These are phyloP conservation scores for Leptosomus discolor DNA, from an alignment of 2,113 vertebrate genomes.

Conservation along the genomic window DNA sequence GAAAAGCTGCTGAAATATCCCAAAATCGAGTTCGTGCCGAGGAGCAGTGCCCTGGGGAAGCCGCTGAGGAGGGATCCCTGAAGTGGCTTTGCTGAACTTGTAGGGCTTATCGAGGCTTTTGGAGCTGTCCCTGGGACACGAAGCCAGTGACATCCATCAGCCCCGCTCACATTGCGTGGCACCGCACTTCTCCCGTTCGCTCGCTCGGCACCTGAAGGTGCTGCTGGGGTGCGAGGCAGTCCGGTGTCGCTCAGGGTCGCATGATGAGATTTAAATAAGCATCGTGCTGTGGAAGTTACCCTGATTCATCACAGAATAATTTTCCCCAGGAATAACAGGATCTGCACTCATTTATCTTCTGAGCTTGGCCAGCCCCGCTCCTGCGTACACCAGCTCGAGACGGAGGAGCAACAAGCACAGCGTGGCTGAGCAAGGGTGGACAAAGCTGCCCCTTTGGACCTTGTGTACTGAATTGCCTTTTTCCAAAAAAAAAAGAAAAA, in stretches of 20 bases:
- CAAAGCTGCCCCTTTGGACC: background rate
- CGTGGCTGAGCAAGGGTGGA: no score
- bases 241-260: background rate
- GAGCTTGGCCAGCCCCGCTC: background rate
- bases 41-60: background rate
- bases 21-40: background rate
- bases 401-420: background rate
- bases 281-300: background rate
- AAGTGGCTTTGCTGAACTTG: background rate
- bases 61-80: background rate
- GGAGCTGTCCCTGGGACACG: background rate
- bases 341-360: background rate
- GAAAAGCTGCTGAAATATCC: background rate
- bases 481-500: no score
- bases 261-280: background rate
- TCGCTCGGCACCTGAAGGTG: background rate
- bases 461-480: background rate
- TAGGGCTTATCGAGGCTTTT: background rate
- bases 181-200: background rate
- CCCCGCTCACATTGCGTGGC: rapidly evolving
- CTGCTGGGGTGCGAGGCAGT: background rate
- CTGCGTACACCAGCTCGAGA: background rate
- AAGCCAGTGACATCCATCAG: background rate
- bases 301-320: no score
- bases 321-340: background rate